Base-by-base conservation (phyloP, 2,113 vertebrate genomes). In the Ciconia maguari region DNA sequence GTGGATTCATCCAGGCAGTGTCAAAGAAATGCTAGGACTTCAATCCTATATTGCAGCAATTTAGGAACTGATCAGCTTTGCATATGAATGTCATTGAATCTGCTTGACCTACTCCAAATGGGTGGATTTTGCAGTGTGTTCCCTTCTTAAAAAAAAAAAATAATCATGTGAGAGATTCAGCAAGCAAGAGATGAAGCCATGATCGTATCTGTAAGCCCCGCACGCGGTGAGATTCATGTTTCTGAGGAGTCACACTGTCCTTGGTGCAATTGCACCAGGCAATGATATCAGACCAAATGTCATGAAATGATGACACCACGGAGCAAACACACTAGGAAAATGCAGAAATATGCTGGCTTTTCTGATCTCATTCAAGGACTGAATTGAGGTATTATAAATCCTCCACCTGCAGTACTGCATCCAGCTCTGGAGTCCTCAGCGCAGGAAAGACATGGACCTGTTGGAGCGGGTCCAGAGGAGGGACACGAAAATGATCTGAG, bases 161-260 rank as follows among this genome's bases (percentile, higher is more conserved):
- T 19, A 32, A 13, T 38, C 3, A 9, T 9, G 9, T 62, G 16
- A 44, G 36, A 41, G 11, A 46, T 10, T 44, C 42, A 69, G 10
- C 3, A 57, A 52, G 16, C 22, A 41, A 57, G 34, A 51, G 26
- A 6, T 41, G 41, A 78, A 83, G 24, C 60, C 42, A 18, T 9
- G 18, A 5, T 58, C 1, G 0, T 55, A 41, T 16, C 26, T 60
- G 18, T 72, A 29, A 61, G 5, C 34, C 21, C 26, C 62, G 8
- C 10, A 8, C 0, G 1, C 0, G 1, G 5, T 30, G 17, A 26
- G 20, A 21, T 51, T 38, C 46, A 4, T 36, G 13, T 24, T 51
- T n/a, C 36, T 62, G 12, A 10, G 49, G 16, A 34, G 25, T 58
- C 34, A 16, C 7, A 0, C 20, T 46, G 30, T 34, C 26, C 20